Base-by-base conservation (phyloP, 2,797 vertebrate genomes). In the Enteromius fasciolatus region DNA sequence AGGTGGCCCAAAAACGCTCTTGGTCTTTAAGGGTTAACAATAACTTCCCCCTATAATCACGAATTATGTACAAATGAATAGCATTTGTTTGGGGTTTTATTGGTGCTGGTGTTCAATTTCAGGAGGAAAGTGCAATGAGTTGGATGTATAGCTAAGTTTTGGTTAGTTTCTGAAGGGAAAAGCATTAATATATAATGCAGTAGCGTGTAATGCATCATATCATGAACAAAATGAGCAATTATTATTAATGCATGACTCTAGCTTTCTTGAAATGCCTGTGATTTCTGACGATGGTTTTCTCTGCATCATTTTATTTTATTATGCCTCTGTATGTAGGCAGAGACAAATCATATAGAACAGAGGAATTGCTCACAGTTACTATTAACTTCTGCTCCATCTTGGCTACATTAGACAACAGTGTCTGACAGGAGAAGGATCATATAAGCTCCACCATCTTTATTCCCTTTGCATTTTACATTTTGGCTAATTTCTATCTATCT, bases 261-360 rank as follows among this genome's bases (percentile, higher is more conserved):
- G 64, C 54, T 74, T 44, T 48, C 10, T 64, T 41, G 69, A 57
- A 50, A 81, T 50, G n/a, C 20, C 15, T 1, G 7, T 76, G 36
- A 76, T 76, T 76, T 76, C 54, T 46, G 41, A 63, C 1, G 5
- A 64, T 63, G 44, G 28, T 64, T 64, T 81, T 52, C 68, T 25
- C 28, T 48, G 78, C 41, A 36, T 74, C 41, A 66, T 52, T 75
- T 75, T 66, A 81, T 66, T 74, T 67, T 66, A 52, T 72, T 70
- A 80, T 69, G 54, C 48, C 52, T 82, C 77, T n/a, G 20, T 46
- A 67, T 48, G 61, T 68, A 52, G 70, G 70, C 70, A 81, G 70
- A 75, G 36, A 66, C 80, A 75, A 77, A 77, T 77, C 59, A 46
- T 64, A 46, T 25, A 75, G 52, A 75, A 75, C 73, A 41, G 73